phyloP scores from a whole-genome alignment of 2,113 vertebrate species.

The Heteronetta atricapilla region DNA sequence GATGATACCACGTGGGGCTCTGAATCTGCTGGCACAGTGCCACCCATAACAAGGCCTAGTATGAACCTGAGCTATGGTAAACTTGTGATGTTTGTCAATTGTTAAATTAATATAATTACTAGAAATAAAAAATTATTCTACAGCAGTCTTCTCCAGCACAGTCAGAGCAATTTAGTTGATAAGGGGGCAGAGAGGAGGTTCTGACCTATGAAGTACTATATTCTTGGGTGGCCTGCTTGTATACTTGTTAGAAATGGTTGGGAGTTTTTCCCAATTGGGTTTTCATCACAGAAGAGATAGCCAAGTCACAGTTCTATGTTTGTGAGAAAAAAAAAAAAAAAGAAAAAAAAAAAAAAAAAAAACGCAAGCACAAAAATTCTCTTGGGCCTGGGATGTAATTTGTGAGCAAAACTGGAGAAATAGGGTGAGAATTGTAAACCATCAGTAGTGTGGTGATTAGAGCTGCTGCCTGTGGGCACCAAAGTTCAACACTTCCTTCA shows the following conservation, averaged over 20 bases:
- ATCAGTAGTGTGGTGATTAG: not conserved
- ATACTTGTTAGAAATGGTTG: not conserved
- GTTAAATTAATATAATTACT: not conserved
- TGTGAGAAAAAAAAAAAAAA: not conserved
- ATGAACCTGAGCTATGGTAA: not conserved
- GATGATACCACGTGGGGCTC: not conserved
- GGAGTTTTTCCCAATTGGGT: not conserved
- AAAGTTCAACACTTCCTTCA: not conserved
- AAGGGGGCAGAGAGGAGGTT: not conserved
- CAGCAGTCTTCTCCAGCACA: not conserved
- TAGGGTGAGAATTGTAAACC: not conserved
- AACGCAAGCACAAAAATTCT: not conserved
- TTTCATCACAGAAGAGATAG: not conserved
- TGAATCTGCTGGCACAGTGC: accelerated
- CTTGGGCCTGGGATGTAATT: accelerated
- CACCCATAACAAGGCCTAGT: not conserved
- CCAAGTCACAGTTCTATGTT: not conserved
- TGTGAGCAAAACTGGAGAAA: not conserved
- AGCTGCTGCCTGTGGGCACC: not conserved
- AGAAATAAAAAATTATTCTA: not conserved
- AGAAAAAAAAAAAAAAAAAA: no score
- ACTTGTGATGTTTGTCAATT: not conserved
- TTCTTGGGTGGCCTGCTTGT: not conserved
- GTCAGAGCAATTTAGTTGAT: not conserved
- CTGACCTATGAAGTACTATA: not conserved